Conservation (phyloP, 2,113 vertebrate species). For the Larimichthys crocea region DNA sequence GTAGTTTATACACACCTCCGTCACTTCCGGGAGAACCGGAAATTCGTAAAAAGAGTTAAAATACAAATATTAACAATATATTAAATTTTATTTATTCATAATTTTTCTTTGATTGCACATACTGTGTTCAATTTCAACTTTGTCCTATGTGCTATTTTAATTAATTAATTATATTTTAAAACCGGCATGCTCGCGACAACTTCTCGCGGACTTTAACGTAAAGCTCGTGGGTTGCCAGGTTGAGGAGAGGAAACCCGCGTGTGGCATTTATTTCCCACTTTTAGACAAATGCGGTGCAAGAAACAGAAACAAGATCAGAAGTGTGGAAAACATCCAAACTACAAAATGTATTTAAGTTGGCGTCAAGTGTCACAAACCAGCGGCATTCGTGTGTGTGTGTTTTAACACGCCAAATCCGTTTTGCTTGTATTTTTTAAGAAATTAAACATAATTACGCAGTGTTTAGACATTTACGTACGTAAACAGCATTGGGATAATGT, state of each 20-base stretch:
- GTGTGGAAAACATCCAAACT: accelerated
- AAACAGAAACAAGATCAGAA: too few species aligned
- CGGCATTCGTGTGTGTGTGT: too few species aligned
- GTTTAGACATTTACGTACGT: background rate
- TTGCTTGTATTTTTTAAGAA: background rate
- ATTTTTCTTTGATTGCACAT: background rate
- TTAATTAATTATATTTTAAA: background rate
- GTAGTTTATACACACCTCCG: background rate
- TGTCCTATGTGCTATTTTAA: background rate
- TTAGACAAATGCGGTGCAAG: background rate
- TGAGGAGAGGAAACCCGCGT: background rate
- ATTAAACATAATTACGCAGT: background rate
- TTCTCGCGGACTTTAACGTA: constrained; percentile 33
- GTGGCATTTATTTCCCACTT: background rate
- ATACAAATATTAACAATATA: background rate
- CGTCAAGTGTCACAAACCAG: background rate
- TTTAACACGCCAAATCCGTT: background rate
- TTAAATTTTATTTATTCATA: accelerated
- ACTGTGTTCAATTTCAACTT: background rate
- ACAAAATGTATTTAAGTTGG: too few species aligned
- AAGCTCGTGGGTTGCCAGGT: constrained; percentile 52
- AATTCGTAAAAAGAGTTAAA: background rate
- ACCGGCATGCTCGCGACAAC: background rate
- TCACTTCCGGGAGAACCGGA: constrained; percentile 72
- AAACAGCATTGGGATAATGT: background rate